These are phyloP conservation scores for Aleiodes sp. DNA, from an alignment of 1,140 invertebrate genomes.

Conservation along the genomic window DNA sequence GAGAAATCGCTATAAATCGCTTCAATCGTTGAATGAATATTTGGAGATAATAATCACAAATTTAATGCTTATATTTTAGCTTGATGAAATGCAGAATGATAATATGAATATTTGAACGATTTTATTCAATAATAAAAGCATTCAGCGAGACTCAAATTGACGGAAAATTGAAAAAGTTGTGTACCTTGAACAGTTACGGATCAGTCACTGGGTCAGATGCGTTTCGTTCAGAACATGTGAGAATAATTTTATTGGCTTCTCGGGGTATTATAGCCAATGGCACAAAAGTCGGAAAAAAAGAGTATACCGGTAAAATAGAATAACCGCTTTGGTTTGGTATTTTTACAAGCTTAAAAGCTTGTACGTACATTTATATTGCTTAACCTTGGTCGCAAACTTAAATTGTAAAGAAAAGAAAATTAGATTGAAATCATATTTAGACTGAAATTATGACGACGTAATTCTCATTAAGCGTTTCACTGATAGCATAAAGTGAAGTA, in stretches of 20 bases:
- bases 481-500: too few relatives aligned
- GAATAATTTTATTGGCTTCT: background rate
- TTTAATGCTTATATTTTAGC: background rate
- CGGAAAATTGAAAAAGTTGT: background rate
- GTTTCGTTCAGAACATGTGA: background rate
- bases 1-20: background rate
- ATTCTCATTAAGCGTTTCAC: background rate
- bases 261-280: background rate
- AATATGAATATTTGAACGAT: background rate
- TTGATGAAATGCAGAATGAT: background rate
- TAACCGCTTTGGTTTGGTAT: background rate
- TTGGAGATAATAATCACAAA: background rate
- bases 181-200: background rate
- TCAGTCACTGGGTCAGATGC: slow-evolving; percentile 4
- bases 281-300: background rate
- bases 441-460: too few relatives aligned
- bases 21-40: background rate
- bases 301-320: background rate
- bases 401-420: background rate
- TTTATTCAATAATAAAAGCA: background rate
- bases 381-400: background rate
- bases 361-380: background rate
- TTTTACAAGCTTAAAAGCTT: slow-evolving; percentile 6
- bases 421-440: background rate
- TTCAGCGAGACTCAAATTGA: background rate